A percentile compares a stretch with the other conserved stretches of the same genome.
Evolutionary conservation across 2,888 invertebrate genomes (phyloP).

Genomic region (Ophioninae sp.): DNA sequence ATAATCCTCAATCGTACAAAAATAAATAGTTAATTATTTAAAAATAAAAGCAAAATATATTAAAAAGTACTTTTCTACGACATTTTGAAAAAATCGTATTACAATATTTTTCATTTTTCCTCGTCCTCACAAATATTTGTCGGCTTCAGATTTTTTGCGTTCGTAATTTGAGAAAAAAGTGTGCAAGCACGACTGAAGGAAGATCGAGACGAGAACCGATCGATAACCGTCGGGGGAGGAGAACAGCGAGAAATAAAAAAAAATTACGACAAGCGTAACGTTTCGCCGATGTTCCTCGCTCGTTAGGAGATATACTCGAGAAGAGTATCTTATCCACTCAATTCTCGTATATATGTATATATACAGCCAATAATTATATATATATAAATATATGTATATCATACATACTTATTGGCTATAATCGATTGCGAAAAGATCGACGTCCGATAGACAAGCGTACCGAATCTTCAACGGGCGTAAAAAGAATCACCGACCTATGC

Average conservation of each 20-base stretch:
- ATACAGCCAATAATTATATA: too few species aligned
- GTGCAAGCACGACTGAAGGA: slow-evolving; percentile 27
- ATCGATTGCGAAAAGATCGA: slow-evolving; percentile 61
- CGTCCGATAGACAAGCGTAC: slow-evolving; percentile 50
- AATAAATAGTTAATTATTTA: too few species aligned
- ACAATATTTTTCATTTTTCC: slow-evolving; percentile 19
- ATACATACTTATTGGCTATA: slow-evolving; percentile 48
- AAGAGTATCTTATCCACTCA: slow-evolving; percentile 51
- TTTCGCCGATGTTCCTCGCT: slow-evolving; percentile 64
- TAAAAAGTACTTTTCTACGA: too few species aligned
- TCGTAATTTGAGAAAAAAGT: slow-evolving; percentile 28
- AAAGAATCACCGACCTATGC: slow-evolving; percentile 43
- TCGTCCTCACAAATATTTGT: slow-evolving; percentile 11
- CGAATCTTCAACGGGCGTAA: slow-evolving; percentile 58
- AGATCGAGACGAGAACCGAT: slow-evolving; percentile 47
- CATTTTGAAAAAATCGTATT: neutral
- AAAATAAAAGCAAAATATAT: too few species aligned
- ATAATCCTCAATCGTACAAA: too few species aligned
- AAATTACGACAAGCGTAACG: slow-evolving; percentile 64
- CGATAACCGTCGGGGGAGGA: slow-evolving; percentile 41
- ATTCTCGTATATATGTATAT: slow-evolving; percentile 5
- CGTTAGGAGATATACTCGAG: slow-evolving; percentile 59
- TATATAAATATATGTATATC: slow-evolving; percentile 28
- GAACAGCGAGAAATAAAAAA: slow-evolving; percentile 39
- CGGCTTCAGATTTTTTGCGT: slow-evolving; percentile 2